Evolutionary conservation across 2,113 vertebrate species (phyloP), one percentile per base, ranked within the genome.

Genomic region (zebrafish (Danio rerio)): DNA sequence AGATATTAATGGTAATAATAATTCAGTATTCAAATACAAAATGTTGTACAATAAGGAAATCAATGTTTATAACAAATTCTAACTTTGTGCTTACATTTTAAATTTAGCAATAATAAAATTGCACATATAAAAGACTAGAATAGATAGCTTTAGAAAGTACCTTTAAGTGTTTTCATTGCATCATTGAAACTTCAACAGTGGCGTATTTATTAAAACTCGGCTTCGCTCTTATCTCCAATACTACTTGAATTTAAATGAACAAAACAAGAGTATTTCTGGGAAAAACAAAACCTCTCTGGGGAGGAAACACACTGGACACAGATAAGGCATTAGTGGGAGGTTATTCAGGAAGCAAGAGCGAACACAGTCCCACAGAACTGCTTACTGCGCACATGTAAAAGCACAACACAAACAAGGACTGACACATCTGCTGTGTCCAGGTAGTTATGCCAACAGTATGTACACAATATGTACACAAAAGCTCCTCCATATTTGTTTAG

Each of bases 251-350:
- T 55, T 40, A 70, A 62, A 85, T 55, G 61, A 52, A 74, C 61
- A 76, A 85, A 81, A 56, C 58, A 79, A 84, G 77, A 66, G 50
- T 18, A 76, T 68, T 75, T 73, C 81, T 62, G 81, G 80, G 81
- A 80, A 73, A 79, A 83, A 82, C 84, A 79, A 78, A 65, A 78
- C 61, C 31, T 59, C 86, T 82, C 83, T 43, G 6, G 86, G 79
- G 85, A 91, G 91, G 91, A 91, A 91, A 86, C 81, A 31, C 68
- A 69, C 43, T 80, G 53, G 71, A 62, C 63, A 40, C 15, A 89
- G 88, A 90, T 88, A 89, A 90, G 86, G 75, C 62, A 66, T 66
- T n/a, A 56, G 58, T 85, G 85, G 78, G 65, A 0, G 12, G 68
- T 62, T 16, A 56, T 9, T 78, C 88, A 90, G 87, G 87, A 89